phyloP scores from a whole-genome alignment of 2,888 invertebrate species.

The Idaea dimidiata region DNA sequence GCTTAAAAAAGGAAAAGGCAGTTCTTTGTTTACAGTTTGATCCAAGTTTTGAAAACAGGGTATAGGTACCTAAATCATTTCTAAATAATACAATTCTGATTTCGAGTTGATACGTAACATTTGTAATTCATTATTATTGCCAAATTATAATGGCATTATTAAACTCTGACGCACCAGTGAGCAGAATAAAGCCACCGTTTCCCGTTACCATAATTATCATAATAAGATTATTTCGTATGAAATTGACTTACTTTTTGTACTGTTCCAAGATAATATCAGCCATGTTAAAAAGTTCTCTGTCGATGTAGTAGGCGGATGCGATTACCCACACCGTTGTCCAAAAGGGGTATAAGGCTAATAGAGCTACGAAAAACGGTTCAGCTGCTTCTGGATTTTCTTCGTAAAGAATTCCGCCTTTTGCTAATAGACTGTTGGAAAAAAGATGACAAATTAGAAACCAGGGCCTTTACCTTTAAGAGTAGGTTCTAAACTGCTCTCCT shows the following conservation, averaged over 20 bases:
- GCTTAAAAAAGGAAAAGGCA: too few relatives aligned
- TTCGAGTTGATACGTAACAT: too few relatives aligned
- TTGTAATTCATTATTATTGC: too few relatives aligned
- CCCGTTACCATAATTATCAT: background rate
- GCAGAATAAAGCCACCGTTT: background rate
- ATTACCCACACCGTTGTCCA: constrained; percentile 53
- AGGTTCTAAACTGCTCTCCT: background rate
- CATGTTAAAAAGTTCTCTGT: constrained; percentile 50
- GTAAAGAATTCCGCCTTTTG: constrained; percentile 56
- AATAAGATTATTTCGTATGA: background rate
- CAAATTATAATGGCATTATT: too few relatives aligned
- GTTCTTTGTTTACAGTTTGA: too few relatives aligned
- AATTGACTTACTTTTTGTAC: constrained; percentile 42
- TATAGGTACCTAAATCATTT: too few relatives aligned
- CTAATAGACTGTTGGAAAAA: constrained; percentile 48
- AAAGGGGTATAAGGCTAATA: constrained; percentile 52
- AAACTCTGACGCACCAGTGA: too few relatives aligned
- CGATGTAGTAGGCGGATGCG: constrained; percentile 53
- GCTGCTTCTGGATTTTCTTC: constrained; percentile 54
- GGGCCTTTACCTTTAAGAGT: constrained; percentile 4
- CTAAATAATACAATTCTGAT: too few relatives aligned
- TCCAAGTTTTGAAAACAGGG: too few relatives aligned
- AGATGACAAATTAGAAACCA: background rate
- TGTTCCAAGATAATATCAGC: constrained; percentile 48
- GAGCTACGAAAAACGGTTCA: constrained; percentile 59